phyloP scores from a whole-genome alignment of 2,888 invertebrate genomes.

The Portevinia maculata region DNA sequence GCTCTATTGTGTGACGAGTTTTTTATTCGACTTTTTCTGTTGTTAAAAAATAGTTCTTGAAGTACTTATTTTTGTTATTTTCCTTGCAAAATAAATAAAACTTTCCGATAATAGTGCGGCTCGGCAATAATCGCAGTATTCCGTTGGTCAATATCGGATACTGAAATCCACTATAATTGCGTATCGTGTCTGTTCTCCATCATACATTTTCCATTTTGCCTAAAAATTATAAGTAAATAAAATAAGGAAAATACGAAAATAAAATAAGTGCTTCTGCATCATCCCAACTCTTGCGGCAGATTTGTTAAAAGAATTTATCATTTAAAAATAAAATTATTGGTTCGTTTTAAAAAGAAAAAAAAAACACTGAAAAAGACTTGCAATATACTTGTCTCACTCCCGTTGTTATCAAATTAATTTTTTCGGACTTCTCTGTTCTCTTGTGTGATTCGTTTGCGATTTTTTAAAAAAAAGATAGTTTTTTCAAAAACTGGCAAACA shows the following conservation, averaged over 20 bases:
- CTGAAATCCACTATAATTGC: conserved; percentile 71
- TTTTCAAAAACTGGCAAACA: conserved; percentile 69
- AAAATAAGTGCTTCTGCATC: conserved; percentile 51
- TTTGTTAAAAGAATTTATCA: conserved; percentile 34
- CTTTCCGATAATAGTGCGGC: conserved; percentile 55
- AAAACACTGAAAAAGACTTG: conserved; percentile 50
- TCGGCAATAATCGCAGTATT: conserved; percentile 57
- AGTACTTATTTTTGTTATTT: conserved; percentile 67
- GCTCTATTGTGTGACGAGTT: conserved; percentile 71
- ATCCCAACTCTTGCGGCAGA: conserved; percentile 25
- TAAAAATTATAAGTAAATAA: conserved; percentile 13
- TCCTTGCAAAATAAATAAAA: conserved; percentile 42
- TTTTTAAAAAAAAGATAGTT: conserved; percentile 46
- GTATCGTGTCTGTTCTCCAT: conserved; percentile 53
- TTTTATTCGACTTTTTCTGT: conserved; percentile 71
- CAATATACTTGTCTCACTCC: conserved; percentile 47
- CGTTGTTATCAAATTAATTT: conserved; percentile 55
- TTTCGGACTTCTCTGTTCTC: conserved; percentile 54
- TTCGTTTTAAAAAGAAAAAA: conserved; percentile 17
- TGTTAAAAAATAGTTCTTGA: conserved; percentile 66
- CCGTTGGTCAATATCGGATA: conserved; percentile 68
- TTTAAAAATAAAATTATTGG: conserved; percentile 15
- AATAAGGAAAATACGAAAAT: conserved; percentile 14
- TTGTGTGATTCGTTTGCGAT: conserved; percentile 65
- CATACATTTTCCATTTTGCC: conserved; percentile 43